Conservation (phyloP, 2,113 vertebrate genomes). For the Cygnus atratus region DNA sequence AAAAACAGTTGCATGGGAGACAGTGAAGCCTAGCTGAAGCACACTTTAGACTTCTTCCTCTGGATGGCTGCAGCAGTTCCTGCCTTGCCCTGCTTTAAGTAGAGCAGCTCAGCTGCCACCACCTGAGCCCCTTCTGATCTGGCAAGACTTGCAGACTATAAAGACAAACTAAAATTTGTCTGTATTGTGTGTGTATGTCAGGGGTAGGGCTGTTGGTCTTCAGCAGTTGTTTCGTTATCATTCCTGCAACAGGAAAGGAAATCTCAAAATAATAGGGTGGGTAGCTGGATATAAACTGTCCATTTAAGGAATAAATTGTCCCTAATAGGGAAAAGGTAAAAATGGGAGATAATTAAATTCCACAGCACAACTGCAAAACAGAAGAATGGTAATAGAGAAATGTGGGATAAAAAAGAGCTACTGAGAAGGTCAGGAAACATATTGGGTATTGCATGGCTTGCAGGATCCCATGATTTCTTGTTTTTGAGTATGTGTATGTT, state of each 20-base stretch:
- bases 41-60: background rate
- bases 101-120: background rate
- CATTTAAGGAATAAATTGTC: background rate
- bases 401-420: background rate
- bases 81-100: background rate
- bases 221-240: background rate
- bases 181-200: background rate
- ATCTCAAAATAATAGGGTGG: background rate
- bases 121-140: background rate
- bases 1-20: background rate
- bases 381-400: background rate
- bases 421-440: background rate
- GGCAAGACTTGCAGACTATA: background rate
- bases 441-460: background rate
- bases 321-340: background rate
- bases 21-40: background rate
- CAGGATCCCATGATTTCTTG: background rate
- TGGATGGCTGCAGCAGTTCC: background rate
- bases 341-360: background rate
- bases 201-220: background rate
- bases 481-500: background rate
- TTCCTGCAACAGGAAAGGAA: background rate
- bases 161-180: background rate
- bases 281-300: background rate
- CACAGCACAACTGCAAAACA: background rate